Conservation (phyloP, 2,888 invertebrate genomes). For the Diarsia rubi region DNA sequence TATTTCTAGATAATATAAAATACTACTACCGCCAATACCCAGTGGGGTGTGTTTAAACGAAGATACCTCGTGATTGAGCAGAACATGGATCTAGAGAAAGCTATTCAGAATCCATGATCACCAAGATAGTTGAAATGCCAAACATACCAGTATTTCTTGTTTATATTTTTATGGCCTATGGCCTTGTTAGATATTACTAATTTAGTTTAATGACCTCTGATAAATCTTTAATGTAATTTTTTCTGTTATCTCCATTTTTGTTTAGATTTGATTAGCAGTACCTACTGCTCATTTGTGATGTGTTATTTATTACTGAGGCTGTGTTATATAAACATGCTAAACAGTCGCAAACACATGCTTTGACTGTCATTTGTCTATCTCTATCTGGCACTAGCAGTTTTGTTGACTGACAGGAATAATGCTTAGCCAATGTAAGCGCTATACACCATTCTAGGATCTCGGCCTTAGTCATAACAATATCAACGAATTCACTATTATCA, state of each 20-base stretch:
- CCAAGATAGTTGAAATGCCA: slow-evolving; percentile 8
- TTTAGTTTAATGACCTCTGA: slow-evolving; percentile 38
- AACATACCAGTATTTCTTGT: slow-evolving; percentile 31
- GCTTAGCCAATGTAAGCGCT: background rate
- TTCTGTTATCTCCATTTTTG: slow-evolving; percentile 3
- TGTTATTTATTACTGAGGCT: slow-evolving; percentile 3
- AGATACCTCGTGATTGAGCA: background rate
- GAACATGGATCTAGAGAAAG: slow-evolving; percentile 10
- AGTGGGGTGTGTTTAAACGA: background rate
- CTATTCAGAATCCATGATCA: background rate
- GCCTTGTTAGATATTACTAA: slow-evolving; percentile 45
- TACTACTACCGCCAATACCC: background rate
- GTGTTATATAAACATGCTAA: background rate
- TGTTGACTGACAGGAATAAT: background rate
- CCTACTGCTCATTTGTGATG: slow-evolving; percentile 5
- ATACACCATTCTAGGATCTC: background rate
- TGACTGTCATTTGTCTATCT: background rate
- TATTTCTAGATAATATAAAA: slow-evolving; percentile 33
- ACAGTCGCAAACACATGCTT: background rate
- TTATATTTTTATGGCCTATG: slow-evolving; percentile 28
- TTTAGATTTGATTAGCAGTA: slow-evolving; percentile 8
- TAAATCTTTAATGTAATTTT: slow-evolving; percentile 26
- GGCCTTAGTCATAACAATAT: background rate
- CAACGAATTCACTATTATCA: slow-evolving; percentile 32
- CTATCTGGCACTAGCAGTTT: background rate